Percentiles rank a stretch among this genome's conserved stretches.
Evolutionary conservation across 2,797 vertebrate species (phyloP).

Genomic region (Stomatorhinus walkeri): DNA sequence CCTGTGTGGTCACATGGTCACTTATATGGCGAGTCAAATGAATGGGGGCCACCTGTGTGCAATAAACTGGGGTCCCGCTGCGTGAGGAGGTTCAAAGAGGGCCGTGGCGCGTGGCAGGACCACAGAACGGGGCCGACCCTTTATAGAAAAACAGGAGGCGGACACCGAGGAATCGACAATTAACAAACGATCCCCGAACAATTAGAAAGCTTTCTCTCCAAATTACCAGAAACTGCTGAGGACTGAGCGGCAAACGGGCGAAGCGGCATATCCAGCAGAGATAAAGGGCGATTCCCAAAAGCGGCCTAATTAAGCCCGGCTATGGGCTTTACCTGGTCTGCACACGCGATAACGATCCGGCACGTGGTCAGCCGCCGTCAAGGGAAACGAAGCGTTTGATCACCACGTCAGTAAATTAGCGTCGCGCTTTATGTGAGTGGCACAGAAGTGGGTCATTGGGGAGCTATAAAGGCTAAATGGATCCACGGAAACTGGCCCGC

Average conservation of each 20-base stretch:
- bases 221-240: background rate
- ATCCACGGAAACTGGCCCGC: background rate
- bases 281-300: background rate
- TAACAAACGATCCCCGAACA: constrained; percentile 2
- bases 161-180: background rate
- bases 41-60: background rate
- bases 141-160: background rate
- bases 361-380: background rate
- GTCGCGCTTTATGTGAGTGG: background rate
- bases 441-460: background rate
- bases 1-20: background rate
- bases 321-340: background rate
- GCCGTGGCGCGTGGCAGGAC: background rate
- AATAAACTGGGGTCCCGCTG: background rate
- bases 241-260: background rate
- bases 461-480: background rate
- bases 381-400: background rate
- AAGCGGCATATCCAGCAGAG: background rate
- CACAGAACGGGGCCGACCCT: background rate
- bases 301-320: background rate
- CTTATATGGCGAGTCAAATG: background rate
- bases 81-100: background rate
- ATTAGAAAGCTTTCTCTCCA: background rate
- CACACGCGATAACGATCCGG: background rate
- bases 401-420: background rate